Evolutionary conservation across 2,113 vertebrate species (phyloP).

Genomic region (Dromiciops gliroides): DNA sequence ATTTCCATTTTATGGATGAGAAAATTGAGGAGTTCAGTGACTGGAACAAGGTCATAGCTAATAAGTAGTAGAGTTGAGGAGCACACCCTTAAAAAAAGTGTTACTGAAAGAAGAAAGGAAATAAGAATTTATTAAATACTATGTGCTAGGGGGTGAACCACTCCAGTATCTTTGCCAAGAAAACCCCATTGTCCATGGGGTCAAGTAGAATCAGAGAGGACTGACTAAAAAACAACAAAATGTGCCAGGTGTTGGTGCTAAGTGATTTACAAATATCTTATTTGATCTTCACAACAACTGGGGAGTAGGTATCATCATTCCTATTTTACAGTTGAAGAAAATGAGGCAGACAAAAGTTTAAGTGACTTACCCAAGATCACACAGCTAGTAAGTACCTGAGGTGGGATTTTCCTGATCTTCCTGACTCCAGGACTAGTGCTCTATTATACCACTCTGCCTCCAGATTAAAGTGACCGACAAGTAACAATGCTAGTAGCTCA

Average conservation of each 20-base stretch:
- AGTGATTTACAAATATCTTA: not conserved
- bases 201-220: too few relatives aligned
- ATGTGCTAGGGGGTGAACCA: not conserved
- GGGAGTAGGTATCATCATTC: not conserved
- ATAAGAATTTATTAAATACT: not conserved
- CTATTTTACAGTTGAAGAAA: not conserved
- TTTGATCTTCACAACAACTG: not conserved
- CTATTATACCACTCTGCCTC: not conserved
- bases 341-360: not conserved
- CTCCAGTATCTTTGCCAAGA: not conserved
- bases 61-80: not conserved
- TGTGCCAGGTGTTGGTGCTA: not conserved
- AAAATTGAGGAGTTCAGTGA: not conserved
- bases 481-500: not conserved
- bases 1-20: not conserved
- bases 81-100: not conserved
- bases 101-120: not conserved
- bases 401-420: not conserved
- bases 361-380: not conserved
- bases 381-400: not conserved
- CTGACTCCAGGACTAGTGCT: not conserved
- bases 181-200: not conserved
- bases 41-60: not conserved
- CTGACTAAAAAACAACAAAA: not conserved
- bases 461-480: not conserved